Evolutionary conservation across 2,888 invertebrate species (phyloP), one percentile per base, ranked within the genome.

Genomic region (Ischnus inquisitorius): DNA sequence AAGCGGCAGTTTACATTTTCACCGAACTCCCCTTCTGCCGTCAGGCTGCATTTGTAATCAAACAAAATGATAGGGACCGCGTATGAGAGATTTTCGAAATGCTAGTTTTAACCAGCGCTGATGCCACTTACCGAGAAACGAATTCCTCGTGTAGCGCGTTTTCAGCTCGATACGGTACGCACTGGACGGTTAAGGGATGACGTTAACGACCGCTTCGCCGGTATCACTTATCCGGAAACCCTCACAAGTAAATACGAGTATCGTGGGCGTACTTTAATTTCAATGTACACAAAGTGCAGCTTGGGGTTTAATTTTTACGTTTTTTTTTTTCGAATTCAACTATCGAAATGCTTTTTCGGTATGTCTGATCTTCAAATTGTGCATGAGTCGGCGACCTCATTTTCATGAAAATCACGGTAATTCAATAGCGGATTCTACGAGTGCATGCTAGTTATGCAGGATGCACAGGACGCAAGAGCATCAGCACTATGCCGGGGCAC

Each of bases 1-100:
- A 19, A 34, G 34, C 28, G 16, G 68, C 69, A 69, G 54, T 69
- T 69, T 69, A 54, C 34, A 54, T 69, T 69, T 54, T 69, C 69
- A 22, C 69, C 51, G 19, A 39, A 69, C 39, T 25, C 41, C 19
- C n/a, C n/a, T n/a, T 48, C 28, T 46, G 25, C 48, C 34, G 10
- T 51, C 46, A 19, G 54, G 54, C 22, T 41, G 54, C 69, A 69
- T 54, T 54, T 69, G 14, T 51, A 69, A 51, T 54, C 39, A 39
- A 28, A 54, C 19, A 69, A 51, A 39, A 34, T 54, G 69, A 69
- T 69, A 54, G 54, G 19, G 19, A n/a, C 25, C 39, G 54, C 3
- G 19, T 22, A 39, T 43, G 10, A 8, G 54, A 39, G 19, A 54
- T 22, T 54, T 22, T 16, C 54, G 10, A 54, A 54, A 54, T 12